A percentile compares a stretch with the other conserved stretches of the same genome.
phyloP scores from a whole-genome alignment of 1,140 invertebrate species.

The Reticulitermes speratus region DNA sequence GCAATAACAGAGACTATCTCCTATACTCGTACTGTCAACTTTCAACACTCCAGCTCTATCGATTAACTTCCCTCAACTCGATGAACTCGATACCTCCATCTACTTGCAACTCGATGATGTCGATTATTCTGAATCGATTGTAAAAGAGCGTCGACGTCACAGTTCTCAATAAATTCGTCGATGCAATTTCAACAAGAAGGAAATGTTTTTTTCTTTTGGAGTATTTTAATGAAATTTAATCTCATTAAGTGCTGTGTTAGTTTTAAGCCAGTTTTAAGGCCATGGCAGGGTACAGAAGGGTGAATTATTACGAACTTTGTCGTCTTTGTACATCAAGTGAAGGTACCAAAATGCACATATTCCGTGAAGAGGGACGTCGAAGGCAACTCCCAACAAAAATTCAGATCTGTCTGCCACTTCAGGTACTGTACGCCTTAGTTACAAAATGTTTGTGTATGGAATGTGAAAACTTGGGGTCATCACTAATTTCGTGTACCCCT shows the following conservation, averaged over 20 bases:
- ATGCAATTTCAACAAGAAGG: slow-evolving; percentile 22
- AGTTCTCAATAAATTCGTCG: slow-evolving; percentile 13
- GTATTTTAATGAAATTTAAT: slow-evolving; percentile 24
- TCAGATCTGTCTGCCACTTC: slow-evolving; percentile 60
- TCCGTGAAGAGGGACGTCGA: slow-evolving; percentile 61
- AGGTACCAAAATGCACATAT: slow-evolving; percentile 64
- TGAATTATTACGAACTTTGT: slow-evolving; percentile 70
- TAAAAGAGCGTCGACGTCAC: slow-evolving; percentile 24
- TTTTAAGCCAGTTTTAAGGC: slow-evolving; percentile 24
- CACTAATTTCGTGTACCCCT: neutral
- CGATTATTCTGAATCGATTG: neutral
- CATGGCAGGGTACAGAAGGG: slow-evolving; percentile 64
- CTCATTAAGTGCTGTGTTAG: neutral
- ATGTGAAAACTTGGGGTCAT: neutral
- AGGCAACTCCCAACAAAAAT: slow-evolving; percentile 64
- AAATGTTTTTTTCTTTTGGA: slow-evolving; percentile 29
- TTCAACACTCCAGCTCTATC: neutral
- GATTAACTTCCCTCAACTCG: neutral
- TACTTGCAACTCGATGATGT: neutral
- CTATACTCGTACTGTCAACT: neutral
- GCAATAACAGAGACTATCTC: too few species aligned
- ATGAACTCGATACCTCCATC: neutral
- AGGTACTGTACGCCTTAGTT: slow-evolving; percentile 46
- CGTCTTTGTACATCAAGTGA: slow-evolving; percentile 65
- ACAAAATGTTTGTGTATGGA: neutral